These are phyloP conservation scores for Mercenaria mercenaria DNA, from an alignment of 1,140 invertebrate species.

Conservation along the genomic window DNA sequence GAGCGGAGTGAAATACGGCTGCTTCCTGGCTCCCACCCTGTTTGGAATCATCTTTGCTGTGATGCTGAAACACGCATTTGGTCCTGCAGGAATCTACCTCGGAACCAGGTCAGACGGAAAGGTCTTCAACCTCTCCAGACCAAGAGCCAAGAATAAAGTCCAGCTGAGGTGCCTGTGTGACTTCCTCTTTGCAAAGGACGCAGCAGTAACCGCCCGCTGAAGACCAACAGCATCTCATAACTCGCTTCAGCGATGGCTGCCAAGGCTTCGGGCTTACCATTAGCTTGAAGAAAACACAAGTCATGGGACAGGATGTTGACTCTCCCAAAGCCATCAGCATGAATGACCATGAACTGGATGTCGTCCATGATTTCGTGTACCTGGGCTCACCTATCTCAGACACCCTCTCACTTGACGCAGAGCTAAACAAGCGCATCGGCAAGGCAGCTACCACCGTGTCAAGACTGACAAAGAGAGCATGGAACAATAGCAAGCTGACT, in stretches of 20 bases:
- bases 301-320: not conserved
- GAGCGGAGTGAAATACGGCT: conserved; percentile 20
- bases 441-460: no score
- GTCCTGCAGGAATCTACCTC: conserved; percentile 36
- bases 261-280: not conserved
- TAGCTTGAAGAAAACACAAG: conserved; percentile 26
- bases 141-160: conserved; percentile 43
- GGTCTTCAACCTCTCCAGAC: conserved; percentile 51
- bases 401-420: conserved; percentile 2
- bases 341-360: not conserved
- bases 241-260: not conserved
- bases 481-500: not conserved
- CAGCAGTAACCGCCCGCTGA: conserved; percentile 50
- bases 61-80: conserved; percentile 33
- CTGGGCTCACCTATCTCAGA: not conserved
- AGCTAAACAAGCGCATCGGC: conserved; percentile 20
- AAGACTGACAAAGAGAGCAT: not conserved
- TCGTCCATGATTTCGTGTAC: not conserved
- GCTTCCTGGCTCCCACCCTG: conserved; percentile 55
- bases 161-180: conserved; percentile 66
- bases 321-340: not conserved
- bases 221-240: conserved; percentile 32
- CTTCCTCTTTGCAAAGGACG: conserved; percentile 69
- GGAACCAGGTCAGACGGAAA: conserved; percentile 49
- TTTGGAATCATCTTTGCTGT: conserved; percentile 37